phyloP scores from a whole-genome alignment of 2,113 vertebrate species.

The Procapra przewalskii region DNA sequence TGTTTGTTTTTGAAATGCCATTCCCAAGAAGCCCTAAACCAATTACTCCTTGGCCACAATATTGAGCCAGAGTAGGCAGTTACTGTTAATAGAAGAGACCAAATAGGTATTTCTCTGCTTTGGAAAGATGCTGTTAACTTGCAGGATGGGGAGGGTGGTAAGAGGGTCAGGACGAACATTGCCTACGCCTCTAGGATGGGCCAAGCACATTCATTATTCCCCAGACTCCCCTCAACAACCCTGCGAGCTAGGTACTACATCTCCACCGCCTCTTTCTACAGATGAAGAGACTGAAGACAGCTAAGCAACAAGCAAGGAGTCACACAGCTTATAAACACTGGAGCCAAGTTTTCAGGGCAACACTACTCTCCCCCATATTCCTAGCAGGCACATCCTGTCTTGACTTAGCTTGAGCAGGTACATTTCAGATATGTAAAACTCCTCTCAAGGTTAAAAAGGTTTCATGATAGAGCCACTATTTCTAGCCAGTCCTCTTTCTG shows the following conservation, averaged over 20 bases:
- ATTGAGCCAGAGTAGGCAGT: neutral
- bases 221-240: neutral
- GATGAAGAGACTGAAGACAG: neutral
- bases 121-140: neutral
- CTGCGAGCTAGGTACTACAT: neutral
- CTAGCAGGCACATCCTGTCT: neutral
- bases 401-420: neutral
- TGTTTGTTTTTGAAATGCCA: conserved; percentile 4
- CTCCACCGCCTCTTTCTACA: neutral
- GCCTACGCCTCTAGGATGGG: neutral
- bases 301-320: neutral
- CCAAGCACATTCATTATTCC: neutral
- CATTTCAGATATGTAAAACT: neutral
- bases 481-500: neutral
- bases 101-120: neutral
- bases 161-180: neutral
- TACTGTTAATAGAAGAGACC: neutral
- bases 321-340: neutral
- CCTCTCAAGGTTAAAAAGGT: neutral
- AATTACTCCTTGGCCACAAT: neutral
- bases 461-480: neutral
- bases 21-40: neutral
- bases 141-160: neutral
- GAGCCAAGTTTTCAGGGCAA: neutral
- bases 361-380: neutral